Evolutionary conservation across 2,113 vertebrate species (phyloP), one percentile per base, ranked within the genome.

Genomic region (Columba livia): DNA sequence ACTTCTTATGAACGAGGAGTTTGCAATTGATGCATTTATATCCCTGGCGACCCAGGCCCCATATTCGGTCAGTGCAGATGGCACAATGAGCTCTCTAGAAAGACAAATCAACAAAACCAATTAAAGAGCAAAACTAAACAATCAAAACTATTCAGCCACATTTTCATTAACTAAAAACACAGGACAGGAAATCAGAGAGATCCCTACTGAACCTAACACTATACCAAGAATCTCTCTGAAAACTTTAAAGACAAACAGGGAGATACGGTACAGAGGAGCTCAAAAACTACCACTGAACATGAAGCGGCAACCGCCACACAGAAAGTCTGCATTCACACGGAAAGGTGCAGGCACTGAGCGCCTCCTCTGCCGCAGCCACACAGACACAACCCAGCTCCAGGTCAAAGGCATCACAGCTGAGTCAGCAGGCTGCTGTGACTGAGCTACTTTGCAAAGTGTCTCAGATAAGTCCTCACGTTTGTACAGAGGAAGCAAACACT

Each of bases 1-100:
- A 99, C 96, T 99, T 99, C 97, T 99, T 99, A 97, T 99, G 99
- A 66, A 99, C 99, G 47, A 99, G 98, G 80, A 99, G 99, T 96
- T 99, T 99, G 97, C 99, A 99, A 93, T 99, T 99, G 98, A 99
- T 99, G 96, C 99, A 99, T 92, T 99, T 99, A 96, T 99, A 99
- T 19, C 99, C 99, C 93, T 99, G 99, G 85, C 99, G 98, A 44
- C 99, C 99, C 72, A 99, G 98, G 73, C 99, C 99, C 99, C 99
- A 99, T 94, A 99, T 99, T 48, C 99, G 98, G 94, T 99, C 99
- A 5, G 98, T 99, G 91, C 99, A 99, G 98, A 99, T 99, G 95
- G 99, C 99, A 97, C 99, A 99, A 93, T 99, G 99, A 61, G 99
- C 99, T 92, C 99, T 98, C 99, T 99, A 97, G 69, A 93, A 90